Conservation (phyloP, 2,888 invertebrate species). For the Dryomyza anilis region DNA sequence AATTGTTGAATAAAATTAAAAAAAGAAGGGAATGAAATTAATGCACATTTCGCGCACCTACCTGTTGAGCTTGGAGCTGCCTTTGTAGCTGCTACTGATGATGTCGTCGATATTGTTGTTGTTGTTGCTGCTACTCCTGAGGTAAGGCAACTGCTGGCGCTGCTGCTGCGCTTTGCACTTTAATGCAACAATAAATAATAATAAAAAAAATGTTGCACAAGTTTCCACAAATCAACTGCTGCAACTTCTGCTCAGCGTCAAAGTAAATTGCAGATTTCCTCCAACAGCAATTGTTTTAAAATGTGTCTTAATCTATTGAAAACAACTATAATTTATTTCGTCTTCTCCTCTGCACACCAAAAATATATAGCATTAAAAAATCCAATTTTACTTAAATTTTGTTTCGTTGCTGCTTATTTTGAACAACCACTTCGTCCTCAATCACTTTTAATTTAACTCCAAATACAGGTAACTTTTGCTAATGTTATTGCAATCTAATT, state of each 20-base stretch:
- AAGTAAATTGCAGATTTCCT: not conserved
- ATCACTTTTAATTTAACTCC: not conserved
- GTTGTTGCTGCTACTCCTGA: no score
- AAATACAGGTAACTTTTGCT: not conserved
- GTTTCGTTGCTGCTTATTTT: not conserved
- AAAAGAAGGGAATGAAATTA: not conserved
- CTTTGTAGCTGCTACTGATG: not conserved
- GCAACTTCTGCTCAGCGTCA: no score
- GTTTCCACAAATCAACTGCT: no score
- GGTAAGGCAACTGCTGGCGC: no score
- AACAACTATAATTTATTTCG: not conserved
- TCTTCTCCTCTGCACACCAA: not conserved
- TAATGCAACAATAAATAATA: no score
- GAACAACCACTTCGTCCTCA: no score
- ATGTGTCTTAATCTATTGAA: not conserved
- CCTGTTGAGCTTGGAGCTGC: constrained; percentile 1
- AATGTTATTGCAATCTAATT: not conserved
- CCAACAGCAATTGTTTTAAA: not conserved
- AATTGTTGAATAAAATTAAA: no score
- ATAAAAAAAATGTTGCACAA: no score
- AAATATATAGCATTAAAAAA: not conserved
- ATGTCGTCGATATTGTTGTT: not conserved
- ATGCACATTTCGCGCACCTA: not conserved
- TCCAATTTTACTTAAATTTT: not conserved
- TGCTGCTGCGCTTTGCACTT: not conserved